Conservation (phyloP, 92 coral and sea anemone species). For the Actinernus sp. region DNA sequence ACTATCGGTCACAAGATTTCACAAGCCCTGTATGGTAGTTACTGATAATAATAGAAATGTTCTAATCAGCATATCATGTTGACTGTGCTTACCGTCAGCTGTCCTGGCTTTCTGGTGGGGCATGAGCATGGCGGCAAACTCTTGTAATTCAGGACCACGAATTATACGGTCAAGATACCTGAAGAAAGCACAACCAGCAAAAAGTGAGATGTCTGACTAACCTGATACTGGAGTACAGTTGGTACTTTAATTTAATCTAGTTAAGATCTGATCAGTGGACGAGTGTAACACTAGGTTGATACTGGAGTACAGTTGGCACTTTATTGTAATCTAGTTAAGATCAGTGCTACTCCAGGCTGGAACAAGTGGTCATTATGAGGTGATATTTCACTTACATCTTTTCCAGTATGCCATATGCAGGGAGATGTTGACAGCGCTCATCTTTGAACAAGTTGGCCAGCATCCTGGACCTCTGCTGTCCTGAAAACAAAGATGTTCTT, state of each 20-base stretch:
- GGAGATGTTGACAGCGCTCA: constrained; percentile 97
- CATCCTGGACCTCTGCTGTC: constrained; percentile 98
- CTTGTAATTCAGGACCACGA: constrained; percentile 96
- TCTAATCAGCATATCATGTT: no score
- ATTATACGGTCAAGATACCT: constrained; percentile 99
- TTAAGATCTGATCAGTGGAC: no score
- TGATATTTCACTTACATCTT: constrained; percentile 75
- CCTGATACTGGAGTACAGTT: no score
- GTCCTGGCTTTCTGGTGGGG: constrained; percentile 97
- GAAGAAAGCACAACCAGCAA: background rate
- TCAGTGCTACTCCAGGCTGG: no score
- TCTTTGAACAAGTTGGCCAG: constrained; percentile 94
- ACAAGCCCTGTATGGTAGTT: no score
- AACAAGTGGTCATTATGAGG: no score
- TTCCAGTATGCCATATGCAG: constrained; percentile 95
- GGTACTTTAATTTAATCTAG: no score
- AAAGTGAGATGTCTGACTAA: background rate
- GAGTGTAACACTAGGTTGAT: no score
- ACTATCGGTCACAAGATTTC: no score
- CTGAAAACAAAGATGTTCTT: constrained; percentile 34
- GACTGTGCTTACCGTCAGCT: constrained; percentile 93
- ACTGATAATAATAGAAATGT: no score
- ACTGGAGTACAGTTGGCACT: no score
- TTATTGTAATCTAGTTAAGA: no score
- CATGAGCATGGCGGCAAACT: constrained; percentile 90